Evolutionary conservation across 2,797 vertebrate genomes (phyloP), one percentile per base, ranked within the genome.

Genomic region (Jordanella pulchra): DNA sequence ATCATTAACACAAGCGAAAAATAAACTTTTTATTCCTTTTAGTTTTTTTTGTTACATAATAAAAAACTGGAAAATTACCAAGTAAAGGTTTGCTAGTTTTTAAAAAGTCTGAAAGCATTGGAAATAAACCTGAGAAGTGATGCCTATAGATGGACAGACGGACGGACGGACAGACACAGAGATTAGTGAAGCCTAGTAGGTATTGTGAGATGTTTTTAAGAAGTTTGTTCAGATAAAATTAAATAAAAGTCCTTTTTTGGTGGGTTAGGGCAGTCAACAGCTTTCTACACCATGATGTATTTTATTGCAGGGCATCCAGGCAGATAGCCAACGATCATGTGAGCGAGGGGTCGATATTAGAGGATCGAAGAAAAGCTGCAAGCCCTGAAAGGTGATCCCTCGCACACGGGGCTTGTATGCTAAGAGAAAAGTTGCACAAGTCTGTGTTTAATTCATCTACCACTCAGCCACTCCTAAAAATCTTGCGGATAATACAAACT

Each of bases 251-350:
- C 14, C 58, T 32, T 61, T 2, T 35, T 21, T n/a, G 23, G 30
- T 60, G 18, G 10, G 23, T 35, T 60, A 21, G 35, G 10, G 9
- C 1, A 3, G 10, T 61, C 60, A 25, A 35, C 39, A 44, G n/a
- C n/a, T 54, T 54, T 27, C 53, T 54, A 27, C 25, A 25, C 27
- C 67, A 51, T 4, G 7, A 67, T 84, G 72, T 76, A 50, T 76
- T 83, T 71, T 63, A 78, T 69, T 50, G 53, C 56, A 60, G 74
- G 53, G 51, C 11, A 23, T 65, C 58, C 54, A 48, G 14, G 42
- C 50, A 79, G 58, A 61, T 79, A 71, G 70, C 32, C 84, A 90
- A 79, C 75, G 84, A 86, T 88, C 75, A 65, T 25, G 64, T 54
- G 27, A 64, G 67, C 39, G 28, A 54, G 58, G 47, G 55, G 61